Evolutionary conservation across 2,113 vertebrate genomes (phyloP).

Genomic region (Sardina pilchardus): DNA sequence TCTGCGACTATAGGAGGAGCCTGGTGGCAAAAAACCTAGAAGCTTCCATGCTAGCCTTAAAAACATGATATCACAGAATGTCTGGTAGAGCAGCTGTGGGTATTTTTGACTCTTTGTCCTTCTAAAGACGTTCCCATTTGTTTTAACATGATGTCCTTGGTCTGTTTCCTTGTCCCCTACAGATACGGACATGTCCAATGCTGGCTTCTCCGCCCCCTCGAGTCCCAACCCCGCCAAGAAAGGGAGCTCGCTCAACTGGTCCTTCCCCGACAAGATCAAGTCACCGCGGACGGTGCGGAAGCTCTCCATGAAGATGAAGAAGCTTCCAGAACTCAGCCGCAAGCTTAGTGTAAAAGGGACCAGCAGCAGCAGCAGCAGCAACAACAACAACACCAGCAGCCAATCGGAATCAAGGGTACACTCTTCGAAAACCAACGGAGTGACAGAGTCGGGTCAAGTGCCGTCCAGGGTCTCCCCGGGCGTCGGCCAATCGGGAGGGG

Average conservation of each 20-base stretch:
- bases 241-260: conserved; percentile 90
- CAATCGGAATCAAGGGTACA: conserved; percentile 62
- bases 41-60: no score
- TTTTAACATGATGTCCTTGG: conserved; percentile 18
- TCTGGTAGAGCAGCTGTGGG: no score
- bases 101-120: neutral
- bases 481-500: conserved; percentile 70
- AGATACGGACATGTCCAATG: conserved; percentile 52
- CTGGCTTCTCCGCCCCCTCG: conserved; percentile 82
- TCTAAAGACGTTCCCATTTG: neutral
- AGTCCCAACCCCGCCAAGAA: conserved; percentile 91
- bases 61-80: no score
- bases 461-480: conserved; percentile 70
- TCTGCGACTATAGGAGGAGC: no score
- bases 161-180: conserved; percentile 41
- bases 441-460: conserved; percentile 48
- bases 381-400: conserved; percentile 48
- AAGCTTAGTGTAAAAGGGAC: conserved; percentile 89
- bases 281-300: conserved; percentile 95
- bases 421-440: conserved; percentile 49
- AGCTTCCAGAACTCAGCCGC: conserved; percentile 92
- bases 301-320: conserved; percentile 98
- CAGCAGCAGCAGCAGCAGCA: conserved; percentile 57
- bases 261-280: conserved; percentile 96
- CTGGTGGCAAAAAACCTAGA: no score